Evolutionary conservation across 2,888 invertebrate genomes (phyloP).

Genomic region (Caenorhabditis sp.): DNA sequence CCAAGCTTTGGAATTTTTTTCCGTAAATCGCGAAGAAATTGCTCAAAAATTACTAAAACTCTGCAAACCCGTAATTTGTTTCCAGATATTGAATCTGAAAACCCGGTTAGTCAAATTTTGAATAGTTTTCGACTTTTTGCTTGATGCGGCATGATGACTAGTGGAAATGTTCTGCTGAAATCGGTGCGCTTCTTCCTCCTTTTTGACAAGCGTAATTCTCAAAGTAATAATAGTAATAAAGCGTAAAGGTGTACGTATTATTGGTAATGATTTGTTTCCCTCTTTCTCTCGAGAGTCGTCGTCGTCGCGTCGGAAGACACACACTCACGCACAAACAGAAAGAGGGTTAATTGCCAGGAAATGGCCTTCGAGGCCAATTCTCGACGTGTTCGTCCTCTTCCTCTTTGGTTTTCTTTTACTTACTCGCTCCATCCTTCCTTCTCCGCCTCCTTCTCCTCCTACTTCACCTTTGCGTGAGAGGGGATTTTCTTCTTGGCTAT

Average conservation of each 20-base stretch:
- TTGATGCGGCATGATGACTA: no score
- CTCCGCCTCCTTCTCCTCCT: not conserved
- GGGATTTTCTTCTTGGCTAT: not conserved
- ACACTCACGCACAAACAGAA: not conserved
- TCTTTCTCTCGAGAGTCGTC: not conserved
- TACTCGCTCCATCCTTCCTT: not conserved
- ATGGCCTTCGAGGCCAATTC: constrained; percentile 10
- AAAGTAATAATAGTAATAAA: no score
- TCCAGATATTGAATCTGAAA: no score
- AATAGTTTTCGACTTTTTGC: no score
- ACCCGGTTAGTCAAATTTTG: no score
- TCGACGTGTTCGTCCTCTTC: constrained; percentile 10
- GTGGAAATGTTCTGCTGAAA: no score
- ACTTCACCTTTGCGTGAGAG: not conserved
- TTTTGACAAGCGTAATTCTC: no score
- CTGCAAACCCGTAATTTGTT: no score
- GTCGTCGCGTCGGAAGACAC: not conserved
- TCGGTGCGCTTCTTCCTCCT: no score
- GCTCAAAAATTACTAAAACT: no score
- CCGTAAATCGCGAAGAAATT: no score
- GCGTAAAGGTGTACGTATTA: not conserved
- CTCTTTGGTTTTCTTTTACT: not conserved
- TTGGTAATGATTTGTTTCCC: not conserved
- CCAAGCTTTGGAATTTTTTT: no score
- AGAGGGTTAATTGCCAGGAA: constrained; percentile 3